Evolutionary conservation across 2,797 vertebrate genomes (phyloP).

Genomic region (Coregonus sp.): DNA sequence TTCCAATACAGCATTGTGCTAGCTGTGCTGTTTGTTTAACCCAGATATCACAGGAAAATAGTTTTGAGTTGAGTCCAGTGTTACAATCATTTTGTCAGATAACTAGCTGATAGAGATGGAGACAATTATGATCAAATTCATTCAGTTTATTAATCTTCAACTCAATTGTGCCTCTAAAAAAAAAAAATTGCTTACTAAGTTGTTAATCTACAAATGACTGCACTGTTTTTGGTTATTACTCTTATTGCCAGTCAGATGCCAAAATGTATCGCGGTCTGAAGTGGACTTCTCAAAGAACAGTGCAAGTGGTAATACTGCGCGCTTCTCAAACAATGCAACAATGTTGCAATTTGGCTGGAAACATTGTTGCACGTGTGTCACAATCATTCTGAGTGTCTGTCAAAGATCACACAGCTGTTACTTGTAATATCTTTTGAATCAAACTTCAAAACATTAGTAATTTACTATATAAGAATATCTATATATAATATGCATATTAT

Average conservation of each 20-base stretch:
- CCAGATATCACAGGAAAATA: no score
- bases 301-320: neutral
- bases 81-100: no score
- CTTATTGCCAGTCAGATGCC: neutral
- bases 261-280: neutral
- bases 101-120: no score
- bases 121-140: no score
- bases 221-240: neutral
- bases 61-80: no score
- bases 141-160: no score
- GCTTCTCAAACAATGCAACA: neutral
- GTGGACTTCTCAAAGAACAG: neutral
- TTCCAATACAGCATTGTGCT: no score
- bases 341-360: neutral
- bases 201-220: neutral
- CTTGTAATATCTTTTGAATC: neutral
- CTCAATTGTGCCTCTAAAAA: no score
- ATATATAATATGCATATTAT: neutral
- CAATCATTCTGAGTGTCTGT: neutral
- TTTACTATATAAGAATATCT: neutral
- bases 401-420: neutral
- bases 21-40: no score
- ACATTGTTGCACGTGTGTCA: neutral
- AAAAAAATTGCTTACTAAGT: neutral
- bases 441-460: neutral